phyloP scores from a whole-genome alignment of 2,113 vertebrate genomes.

The Accipiter virgatus region DNA sequence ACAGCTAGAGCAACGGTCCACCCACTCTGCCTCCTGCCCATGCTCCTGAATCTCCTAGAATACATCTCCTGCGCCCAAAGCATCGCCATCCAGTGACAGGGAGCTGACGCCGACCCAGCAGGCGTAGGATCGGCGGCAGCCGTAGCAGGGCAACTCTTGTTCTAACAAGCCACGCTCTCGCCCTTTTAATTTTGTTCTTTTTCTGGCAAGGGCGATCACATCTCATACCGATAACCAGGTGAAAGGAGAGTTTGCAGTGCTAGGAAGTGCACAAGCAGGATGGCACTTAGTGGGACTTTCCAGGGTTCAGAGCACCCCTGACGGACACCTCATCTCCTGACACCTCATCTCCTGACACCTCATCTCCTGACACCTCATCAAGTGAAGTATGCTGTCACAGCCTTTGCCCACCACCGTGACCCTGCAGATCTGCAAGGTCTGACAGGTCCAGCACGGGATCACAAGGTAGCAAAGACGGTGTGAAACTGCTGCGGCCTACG shows the following conservation, averaged over 20 bases:
- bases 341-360: too few relatives aligned
- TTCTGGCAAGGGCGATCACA: neutral
- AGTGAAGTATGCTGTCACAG: neutral
- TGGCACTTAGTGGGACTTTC: neutral
- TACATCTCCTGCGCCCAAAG: neutral
- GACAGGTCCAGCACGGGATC: neutral
- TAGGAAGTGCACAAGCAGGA: neutral
- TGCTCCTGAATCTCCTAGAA: neutral
- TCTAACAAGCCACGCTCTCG: fast-evolving
- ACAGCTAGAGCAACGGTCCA: neutral
- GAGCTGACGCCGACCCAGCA: fast-evolving
- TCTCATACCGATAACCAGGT: neutral
- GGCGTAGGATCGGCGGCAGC: neutral
- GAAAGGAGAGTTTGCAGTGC: neutral
- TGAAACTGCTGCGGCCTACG: neutral
- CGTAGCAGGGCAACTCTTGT: neutral
- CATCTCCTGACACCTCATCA: neutral
- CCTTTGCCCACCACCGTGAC: fast-evolving
- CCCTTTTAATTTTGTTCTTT: neutral
- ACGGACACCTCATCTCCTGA: neutral
- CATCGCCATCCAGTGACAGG: fast-evolving
- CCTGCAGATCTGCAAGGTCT: neutral
- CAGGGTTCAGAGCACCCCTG: neutral
- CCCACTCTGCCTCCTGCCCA: neutral
- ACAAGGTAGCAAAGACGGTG: neutral